Percentiles rank a stretch among this genome's conserved stretches.
Evolutionary conservation across 2,888 invertebrate genomes (phyloP).

Genomic region (Bellardia pandia): DNA sequence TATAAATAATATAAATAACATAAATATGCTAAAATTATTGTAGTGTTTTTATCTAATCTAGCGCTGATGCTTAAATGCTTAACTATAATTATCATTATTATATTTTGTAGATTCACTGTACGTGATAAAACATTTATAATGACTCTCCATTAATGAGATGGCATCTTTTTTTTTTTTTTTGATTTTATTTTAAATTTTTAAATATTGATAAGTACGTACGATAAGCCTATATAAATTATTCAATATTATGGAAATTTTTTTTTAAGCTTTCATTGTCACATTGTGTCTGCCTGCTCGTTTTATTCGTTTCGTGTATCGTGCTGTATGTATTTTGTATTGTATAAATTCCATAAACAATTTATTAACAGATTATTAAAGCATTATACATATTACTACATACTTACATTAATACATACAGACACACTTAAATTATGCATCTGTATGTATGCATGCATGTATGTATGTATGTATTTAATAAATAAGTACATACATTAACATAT

Average conservation of each 20-base stretch:
- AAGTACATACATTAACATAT: conserved; percentile 6
- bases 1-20: not conserved
- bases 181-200: conserved; percentile 16
- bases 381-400: not conserved
- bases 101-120: conserved; percentile 13
- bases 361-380: conserved; percentile 25
- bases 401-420: not conserved
- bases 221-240: conserved; percentile 54
- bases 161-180: not conserved
- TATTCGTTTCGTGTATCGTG: not conserved
- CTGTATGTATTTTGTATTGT: not conserved
- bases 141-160: conserved; percentile 49
- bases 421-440: too few species aligned
- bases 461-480: not conserved
- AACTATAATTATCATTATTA: conserved; percentile 15
- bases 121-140: conserved; percentile 29
- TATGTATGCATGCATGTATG: not conserved
- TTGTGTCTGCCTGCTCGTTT: conserved; percentile 1
- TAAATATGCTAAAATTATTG: not conserved
- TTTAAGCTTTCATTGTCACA: not conserved
- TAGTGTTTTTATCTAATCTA: not conserved
- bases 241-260: conserved; percentile 58
- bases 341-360: conserved; percentile 31
- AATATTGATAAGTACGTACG: conserved; percentile 42
- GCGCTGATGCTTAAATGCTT: conserved; percentile 47